Base-by-base conservation (phyloP, 2,888 invertebrate species). In the Megalurothrips usitatus region DNA sequence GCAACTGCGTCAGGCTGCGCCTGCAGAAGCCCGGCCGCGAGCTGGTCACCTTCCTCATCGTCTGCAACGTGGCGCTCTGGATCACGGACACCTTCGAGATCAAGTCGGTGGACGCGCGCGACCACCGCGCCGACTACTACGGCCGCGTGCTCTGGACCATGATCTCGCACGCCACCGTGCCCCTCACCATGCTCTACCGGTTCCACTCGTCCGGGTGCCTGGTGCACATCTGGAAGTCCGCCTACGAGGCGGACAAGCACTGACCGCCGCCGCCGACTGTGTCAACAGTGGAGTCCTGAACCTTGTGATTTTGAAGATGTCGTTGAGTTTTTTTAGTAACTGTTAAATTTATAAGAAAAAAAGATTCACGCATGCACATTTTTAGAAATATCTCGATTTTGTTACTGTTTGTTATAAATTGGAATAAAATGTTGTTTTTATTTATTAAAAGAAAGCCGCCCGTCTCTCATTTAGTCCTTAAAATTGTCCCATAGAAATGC, bases 131-230 rank as follows among this genome's bases (percentile, higher is more conserved):
- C 84, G 89, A 90, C 63, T 93, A 89, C 85, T 94, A 93, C 85
- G 94, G 94, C 43, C 90, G 91, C 84, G 90, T 91, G 3, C 84
- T 92, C 48, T 94, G 94, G 94, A 91, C 92, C 10, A 90, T 94
- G 79, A 88, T 94, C 9, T 92, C 92, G 34, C 94, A 94, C 85
- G 88, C 93, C 85, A 92, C 92, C 58, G 87, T 93, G 17, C 94
- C 94, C 0, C 87, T 94, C 4, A 93, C 92, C 82, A 92, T 94
- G 90, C 94, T 94, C 87, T 94, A 93, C 85, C 88, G 94, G 82
- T 94, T 94, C 86, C 94, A 94, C 85, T 92, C 93, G 0, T 92
- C 93, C n/a, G 94, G 93, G 0, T 94, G 94, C 85, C 89, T 94
- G 79, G 92, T 92, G 17, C 93, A 94, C 86, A 93, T 94, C 84